These are phyloP conservation scores for Pangasius mekongensis DNA, from an alignment of 2,797 vertebrate species.

Conservation along the genomic window DNA sequence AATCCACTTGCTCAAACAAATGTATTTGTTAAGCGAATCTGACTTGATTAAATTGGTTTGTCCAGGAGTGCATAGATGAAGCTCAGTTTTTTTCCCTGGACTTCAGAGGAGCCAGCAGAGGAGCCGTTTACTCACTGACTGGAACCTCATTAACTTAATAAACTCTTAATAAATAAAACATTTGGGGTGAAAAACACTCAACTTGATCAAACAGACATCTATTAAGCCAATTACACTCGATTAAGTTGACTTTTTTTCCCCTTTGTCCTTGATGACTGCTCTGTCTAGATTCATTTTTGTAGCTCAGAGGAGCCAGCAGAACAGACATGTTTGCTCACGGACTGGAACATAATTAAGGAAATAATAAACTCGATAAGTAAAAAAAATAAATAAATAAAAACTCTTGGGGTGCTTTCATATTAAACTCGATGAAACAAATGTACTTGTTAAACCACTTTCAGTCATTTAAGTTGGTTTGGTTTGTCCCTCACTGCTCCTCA, in stretches of 20 bases:
- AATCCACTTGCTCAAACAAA: not conserved
- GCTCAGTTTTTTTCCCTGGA: not conserved
- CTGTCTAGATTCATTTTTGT: not conserved
- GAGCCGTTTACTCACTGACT: not conserved
- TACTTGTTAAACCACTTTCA: not conserved
- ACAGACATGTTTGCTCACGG: not conserved
- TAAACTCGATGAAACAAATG: not conserved
- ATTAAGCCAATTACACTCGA: not conserved
- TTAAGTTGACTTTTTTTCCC: not conserved
- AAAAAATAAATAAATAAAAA: not conserved
- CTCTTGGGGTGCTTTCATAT: not conserved
- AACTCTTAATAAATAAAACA: not conserved
- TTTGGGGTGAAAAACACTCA: not conserved
- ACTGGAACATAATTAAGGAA: not conserved
- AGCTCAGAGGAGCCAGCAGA: not conserved
- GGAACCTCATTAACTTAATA: not conserved
- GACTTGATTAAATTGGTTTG: not conserved
- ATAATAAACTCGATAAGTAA: not conserved
- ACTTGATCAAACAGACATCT: not conserved
- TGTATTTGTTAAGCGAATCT: not conserved
- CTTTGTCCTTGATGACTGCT: not conserved
- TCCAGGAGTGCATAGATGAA: not conserved
- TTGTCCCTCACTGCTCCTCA: not conserved
- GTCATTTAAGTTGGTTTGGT: not conserved
- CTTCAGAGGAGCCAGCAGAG: not conserved